phyloP scores from a whole-genome alignment of 2,888 invertebrate species.

The Mesochorus sp. region DNA sequence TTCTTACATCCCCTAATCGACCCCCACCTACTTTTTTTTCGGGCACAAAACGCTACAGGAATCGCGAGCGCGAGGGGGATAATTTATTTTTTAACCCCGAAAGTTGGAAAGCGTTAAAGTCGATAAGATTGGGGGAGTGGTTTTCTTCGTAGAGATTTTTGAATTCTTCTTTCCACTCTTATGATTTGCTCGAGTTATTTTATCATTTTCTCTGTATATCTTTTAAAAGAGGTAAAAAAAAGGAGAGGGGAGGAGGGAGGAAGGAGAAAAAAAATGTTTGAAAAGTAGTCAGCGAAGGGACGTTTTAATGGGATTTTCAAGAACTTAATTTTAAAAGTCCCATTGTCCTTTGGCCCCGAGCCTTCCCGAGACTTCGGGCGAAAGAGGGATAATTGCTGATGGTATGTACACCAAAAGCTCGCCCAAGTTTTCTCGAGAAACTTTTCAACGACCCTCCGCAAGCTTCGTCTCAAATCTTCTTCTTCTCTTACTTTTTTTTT shows the following conservation, averaged over 20 bases:
- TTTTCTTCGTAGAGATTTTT: too few species aligned
- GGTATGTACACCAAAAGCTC: too few species aligned
- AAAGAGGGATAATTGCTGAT: too few species aligned
- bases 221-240: not conserved
- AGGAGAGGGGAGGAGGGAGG: not conserved
- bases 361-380: too few species aligned
- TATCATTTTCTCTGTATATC: not conserved
- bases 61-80: conserved; percentile 24
- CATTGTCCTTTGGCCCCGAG: too few species aligned
- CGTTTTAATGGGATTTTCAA: not conserved
- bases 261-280: too few species aligned
- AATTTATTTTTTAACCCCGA: conserved; percentile 27
- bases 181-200: too few species aligned
- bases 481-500: too few species aligned
- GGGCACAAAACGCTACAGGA: not conserved
- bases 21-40: not conserved
- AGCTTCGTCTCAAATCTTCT: too few species aligned
- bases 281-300: not conserved
- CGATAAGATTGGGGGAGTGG: not conserved
- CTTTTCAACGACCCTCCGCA: not conserved
- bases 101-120: not conserved
- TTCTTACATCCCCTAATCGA: conserved; percentile 29
- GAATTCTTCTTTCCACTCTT: not conserved
- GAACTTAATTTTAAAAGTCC: not conserved
- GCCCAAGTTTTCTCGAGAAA: too few species aligned